Evolutionary conservation across 1,140 invertebrate genomes (phyloP).

Genomic region (Drosophila takahashii): DNA sequence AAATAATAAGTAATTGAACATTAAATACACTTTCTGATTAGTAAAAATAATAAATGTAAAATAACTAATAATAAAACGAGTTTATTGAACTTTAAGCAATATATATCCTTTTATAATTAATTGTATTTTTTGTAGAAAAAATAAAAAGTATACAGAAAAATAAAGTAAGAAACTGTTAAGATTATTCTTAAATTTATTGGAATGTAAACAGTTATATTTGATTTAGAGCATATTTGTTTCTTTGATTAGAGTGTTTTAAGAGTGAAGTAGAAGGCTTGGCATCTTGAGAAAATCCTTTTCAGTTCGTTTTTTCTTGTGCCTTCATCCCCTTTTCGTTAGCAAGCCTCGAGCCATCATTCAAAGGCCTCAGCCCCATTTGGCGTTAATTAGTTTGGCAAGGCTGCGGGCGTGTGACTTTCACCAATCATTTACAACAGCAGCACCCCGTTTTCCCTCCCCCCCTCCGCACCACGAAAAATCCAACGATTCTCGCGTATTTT

Average conservation of each 20-base stretch:
- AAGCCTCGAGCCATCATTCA: conserved; percentile 44
- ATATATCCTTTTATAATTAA: too few relatives aligned
- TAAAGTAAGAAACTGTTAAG: too few relatives aligned
- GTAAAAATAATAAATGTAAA: too few relatives aligned
- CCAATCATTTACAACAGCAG: conserved; percentile 71
- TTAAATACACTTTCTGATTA: conserved; percentile 2
- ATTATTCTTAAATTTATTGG: not conserved
- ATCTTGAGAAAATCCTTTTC: conserved; percentile 24
- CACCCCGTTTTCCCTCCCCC: not conserved
- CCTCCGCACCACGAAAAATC: conserved; percentile 14
- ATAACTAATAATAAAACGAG: too few relatives aligned
- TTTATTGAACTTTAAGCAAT: too few relatives aligned
- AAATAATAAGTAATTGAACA: too few relatives aligned
- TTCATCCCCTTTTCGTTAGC: conserved; percentile 3
- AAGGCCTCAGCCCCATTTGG: conserved; percentile 58
- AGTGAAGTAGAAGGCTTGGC: not conserved
- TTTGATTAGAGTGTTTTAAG: conserved; percentile 4
- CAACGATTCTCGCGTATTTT: conserved; percentile 42
- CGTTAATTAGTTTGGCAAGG: conserved; percentile 79
- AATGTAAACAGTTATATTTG: too few relatives aligned
- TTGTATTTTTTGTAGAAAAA: too few relatives aligned
- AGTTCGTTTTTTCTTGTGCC: not conserved
- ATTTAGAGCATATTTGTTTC: not conserved
- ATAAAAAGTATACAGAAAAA: not conserved
- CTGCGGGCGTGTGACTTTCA: conserved; percentile 70